Evolutionary conservation across 1,140 invertebrate species (phyloP).

Genomic region (Ericerus pela): DNA sequence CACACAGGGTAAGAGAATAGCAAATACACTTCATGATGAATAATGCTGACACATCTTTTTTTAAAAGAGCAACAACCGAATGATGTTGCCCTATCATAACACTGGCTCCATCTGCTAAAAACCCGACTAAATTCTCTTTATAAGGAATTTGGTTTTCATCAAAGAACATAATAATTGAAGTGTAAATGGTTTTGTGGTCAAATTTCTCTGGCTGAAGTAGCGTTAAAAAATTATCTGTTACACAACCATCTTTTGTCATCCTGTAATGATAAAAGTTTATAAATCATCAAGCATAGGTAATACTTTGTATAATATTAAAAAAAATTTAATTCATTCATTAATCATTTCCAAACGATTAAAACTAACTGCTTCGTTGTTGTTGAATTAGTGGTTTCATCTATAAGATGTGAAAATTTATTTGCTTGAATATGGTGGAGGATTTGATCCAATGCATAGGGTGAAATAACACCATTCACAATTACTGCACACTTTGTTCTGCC

Average conservation of each 20-base stretch:
- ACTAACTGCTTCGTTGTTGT: not conserved
- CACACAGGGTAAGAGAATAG: constrained; percentile 19
- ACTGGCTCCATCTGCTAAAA: not conserved
- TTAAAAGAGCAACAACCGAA: not conserved
- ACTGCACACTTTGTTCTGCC: too few relatives aligned
- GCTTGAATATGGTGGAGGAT: not conserved
- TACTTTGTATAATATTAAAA: too few relatives aligned
- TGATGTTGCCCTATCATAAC: not conserved
- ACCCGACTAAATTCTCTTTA: not conserved
- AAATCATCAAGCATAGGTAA: too few relatives aligned
- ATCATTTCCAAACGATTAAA: too few relatives aligned
- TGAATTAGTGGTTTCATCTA: not conserved
- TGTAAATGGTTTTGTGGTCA: not conserved
- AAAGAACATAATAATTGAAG: too few relatives aligned
- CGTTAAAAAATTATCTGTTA: not conserved
- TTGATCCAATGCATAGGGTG: too few relatives aligned
- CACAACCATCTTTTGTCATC: not conserved
- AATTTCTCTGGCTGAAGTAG: not conserved
- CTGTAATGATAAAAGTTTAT: not conserved
- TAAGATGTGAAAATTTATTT: not conserved
- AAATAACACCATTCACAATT: too few relatives aligned
- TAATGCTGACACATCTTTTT: not conserved
- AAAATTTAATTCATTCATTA: too few relatives aligned
- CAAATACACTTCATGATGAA: constrained; percentile 21
- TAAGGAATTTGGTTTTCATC: not conserved